Evolutionary conservation across 2,113 vertebrate species (phyloP), one percentile per base, ranked within the genome.

Genomic region (Cinclus mexicanus): DNA sequence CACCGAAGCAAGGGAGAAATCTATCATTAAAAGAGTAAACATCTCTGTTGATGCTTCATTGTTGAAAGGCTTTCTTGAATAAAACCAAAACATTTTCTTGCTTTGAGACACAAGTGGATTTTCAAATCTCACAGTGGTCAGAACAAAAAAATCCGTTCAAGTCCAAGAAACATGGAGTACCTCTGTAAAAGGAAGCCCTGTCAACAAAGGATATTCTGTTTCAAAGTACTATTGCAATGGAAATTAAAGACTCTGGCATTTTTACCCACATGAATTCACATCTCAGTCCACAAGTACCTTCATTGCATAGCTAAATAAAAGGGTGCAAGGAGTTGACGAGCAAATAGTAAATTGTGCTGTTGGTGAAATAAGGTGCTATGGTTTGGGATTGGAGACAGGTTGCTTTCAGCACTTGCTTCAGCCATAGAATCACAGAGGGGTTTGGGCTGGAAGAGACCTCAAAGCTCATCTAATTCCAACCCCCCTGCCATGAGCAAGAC

Each of bases 101-200:
- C 94, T 79, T 81, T 96, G 76, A 87, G 91, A 77, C 35, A 92
- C 46, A 95, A 94, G 90, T 25, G 56, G 44, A 90, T 95, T 94
- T 80, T 64, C 91, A 95, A 96, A 93, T 68, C 91, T 95, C 49
- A 86, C 31, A 55, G 47, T 25, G 69, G 47, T 70, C 68, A 63
- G 70, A 87, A 47, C 46, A 60, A 52, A 78, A 78, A 69, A 87
- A 55, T n/a, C 9, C 57, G 69, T 29, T 29, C 41, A 71, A 80
- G 41, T 42, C 90, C 65, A 75, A 90, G 56, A 68, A 81, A 50
- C 53, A 50, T 3, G 2, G 64, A 94, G 50, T 46, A 83, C 11
- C 19, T 74, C 72, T 84, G 26, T 52, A 80, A 95, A 95, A 81
- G 82, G 56, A 96, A 95, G 92, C 56, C 10, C 52, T 63, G 13